These are phyloP conservation scores for Hypanus sabinus DNA, from an alignment of 2,113 vertebrate species.

Conservation along the genomic window DNA sequence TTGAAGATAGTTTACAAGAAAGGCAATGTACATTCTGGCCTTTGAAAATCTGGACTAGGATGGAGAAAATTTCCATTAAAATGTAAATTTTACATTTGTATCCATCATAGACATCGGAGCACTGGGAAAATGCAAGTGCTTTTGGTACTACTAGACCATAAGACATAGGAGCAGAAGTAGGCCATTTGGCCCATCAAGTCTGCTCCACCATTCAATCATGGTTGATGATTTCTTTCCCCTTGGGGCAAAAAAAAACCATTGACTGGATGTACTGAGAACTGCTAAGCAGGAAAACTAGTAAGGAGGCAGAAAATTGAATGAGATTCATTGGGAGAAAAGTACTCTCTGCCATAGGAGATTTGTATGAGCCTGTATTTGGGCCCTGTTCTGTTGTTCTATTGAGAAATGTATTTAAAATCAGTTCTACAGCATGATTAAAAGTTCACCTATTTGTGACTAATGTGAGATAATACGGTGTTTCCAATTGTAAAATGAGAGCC, in stretches of 20 bases:
- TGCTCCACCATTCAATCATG: no score
- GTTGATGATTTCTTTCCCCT: no score
- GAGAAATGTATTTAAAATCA: background rate
- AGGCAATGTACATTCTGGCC: no score
- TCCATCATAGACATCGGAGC: background rate
- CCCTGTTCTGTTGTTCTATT: background rate
- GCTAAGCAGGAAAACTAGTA: background rate
- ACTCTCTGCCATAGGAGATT: background rate
- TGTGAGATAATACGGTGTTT: background rate
- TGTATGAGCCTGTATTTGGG: background rate
- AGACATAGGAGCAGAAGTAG: no score
- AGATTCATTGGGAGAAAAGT: background rate
- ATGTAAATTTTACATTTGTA: background rate
- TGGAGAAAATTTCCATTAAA: background rate
- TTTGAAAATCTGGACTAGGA: no score
- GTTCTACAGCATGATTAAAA: background rate
- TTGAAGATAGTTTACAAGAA: background rate
- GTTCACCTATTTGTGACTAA: background rate
- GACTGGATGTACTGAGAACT: background rate
- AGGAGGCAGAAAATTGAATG: background rate
- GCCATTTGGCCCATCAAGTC: no score
- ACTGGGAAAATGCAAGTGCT: background rate
- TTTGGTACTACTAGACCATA: no score
- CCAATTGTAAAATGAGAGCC: background rate
- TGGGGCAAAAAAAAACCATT: no score